phyloP scores from a whole-genome alignment of 1,140 invertebrate genomes.

The Drosophila sulfurigaster region DNA sequence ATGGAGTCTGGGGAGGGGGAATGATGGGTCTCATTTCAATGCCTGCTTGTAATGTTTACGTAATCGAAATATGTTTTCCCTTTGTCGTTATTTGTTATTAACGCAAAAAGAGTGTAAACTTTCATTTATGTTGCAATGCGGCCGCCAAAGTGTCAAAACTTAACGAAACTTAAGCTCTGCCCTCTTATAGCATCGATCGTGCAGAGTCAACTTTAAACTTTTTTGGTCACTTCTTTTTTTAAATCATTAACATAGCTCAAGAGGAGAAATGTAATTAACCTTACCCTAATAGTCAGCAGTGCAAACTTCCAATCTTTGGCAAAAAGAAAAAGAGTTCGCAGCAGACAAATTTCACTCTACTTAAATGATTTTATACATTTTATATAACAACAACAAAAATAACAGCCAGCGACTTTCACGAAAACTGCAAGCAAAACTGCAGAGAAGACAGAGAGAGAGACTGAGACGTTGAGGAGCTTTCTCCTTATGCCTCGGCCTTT shows the following conservation, averaged over 20 bases:
- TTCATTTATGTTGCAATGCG: conserved; percentile 77
- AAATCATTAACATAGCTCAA: conserved; percentile 15
- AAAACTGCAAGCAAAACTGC: conserved; percentile 80
- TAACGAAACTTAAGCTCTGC: conserved; percentile 9
- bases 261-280: conserved; percentile 25
- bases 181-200: background rate
- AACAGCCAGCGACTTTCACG: conserved; percentile 71
- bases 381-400: conserved; percentile 70
- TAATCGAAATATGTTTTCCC: conserved; percentile 72
- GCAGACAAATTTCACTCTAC: conserved; percentile 76
- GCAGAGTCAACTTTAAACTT: background rate
- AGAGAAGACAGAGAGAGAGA: conserved; percentile 27
- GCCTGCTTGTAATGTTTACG: conserved; percentile 53
- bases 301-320: conserved; percentile 37
- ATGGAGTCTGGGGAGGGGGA: background rate
- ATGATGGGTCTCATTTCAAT: conserved; percentile 38
- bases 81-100: conserved; percentile 61
- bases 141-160: conserved; percentile 47
- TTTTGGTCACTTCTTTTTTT: background rate
- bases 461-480: conserved; percentile 61
- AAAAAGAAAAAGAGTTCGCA: conserved; percentile 33
- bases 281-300: conserved; percentile 23
- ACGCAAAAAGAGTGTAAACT: conserved; percentile 60
- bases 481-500: conserved; percentile 63
- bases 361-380: conserved; percentile 78